Conservation (phyloP, 1,140 invertebrate genomes). For the Pachypsylla venusta region DNA sequence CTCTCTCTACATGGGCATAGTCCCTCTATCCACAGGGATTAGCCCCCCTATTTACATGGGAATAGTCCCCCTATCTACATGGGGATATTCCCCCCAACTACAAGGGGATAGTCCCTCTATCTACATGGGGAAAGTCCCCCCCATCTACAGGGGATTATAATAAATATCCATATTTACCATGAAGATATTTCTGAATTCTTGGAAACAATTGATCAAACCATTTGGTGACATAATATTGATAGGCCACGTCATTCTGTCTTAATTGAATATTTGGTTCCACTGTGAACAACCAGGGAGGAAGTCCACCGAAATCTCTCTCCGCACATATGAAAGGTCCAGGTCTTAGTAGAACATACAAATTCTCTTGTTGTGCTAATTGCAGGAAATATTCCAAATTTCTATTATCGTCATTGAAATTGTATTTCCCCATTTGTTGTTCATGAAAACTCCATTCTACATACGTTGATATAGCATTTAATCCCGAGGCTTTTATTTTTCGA, state of each 20-base stretch:
- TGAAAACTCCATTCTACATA: slow-evolving; percentile 91
- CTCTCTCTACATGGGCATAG: too few relatives aligned
- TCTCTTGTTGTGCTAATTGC: slow-evolving; percentile 61
- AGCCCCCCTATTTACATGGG: too few relatives aligned
- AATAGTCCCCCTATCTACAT: too few relatives aligned
- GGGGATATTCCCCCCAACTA: too few relatives aligned
- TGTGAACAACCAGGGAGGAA: slow-evolving; percentile 65
- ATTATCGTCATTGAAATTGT: slow-evolving; percentile 59
- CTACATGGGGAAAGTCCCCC: too few relatives aligned
- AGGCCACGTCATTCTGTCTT: slow-evolving; percentile 43
- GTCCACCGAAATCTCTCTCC: slow-evolving; percentile 65
- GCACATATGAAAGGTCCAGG: slow-evolving; percentile 91
- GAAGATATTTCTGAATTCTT: slow-evolving; percentile 40
- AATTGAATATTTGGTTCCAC: slow-evolving; percentile 51
- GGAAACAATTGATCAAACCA: slow-evolving; percentile 45
- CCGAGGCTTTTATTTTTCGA: slow-evolving; percentile 64
- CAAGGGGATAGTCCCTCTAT: too few relatives aligned
- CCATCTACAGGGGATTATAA: too few relatives aligned
- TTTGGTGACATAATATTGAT: slow-evolving; percentile 39
- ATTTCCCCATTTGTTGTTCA: slow-evolving; percentile 54
- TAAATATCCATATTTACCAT: too few relatives aligned
- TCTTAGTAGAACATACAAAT: slow-evolving; percentile 65
- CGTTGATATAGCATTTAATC: slow-evolving; percentile 81
- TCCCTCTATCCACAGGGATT: too few relatives aligned
- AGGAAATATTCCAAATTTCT: slow-evolving; percentile 62